These are phyloP conservation scores for Percopsis transmontana DNA, from an alignment of 2,113 vertebrate species.

Conservation along the genomic window DNA sequence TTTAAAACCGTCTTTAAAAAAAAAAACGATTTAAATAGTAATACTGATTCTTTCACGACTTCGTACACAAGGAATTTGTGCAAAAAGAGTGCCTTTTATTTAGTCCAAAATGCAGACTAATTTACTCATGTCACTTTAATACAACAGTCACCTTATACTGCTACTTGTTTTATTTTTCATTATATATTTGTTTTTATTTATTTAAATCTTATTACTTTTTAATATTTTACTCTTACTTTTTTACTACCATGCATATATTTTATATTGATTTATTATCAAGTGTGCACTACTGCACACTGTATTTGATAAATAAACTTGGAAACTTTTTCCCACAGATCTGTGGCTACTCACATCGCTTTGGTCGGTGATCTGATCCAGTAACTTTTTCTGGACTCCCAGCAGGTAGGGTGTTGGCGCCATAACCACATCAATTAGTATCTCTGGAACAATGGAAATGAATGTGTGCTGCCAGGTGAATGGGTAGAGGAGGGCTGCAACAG, in stretches of 20 bases:
- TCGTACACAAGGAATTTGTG: not conserved
- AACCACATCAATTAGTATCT: conserved; percentile 89
- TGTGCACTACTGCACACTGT: not conserved
- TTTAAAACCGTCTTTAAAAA: not conserved
- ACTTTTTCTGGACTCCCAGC: conserved; percentile 88
- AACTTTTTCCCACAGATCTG: too few relatives aligned
- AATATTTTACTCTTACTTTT: too few relatives aligned
- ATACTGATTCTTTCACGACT: not conserved
- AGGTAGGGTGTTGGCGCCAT: conserved; percentile 95
- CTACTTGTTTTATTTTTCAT: too few relatives aligned
- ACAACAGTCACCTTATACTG: too few relatives aligned
- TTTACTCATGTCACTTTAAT: too few relatives aligned
- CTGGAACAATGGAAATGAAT: conserved; percentile 91
- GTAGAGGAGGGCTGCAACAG: conserved; percentile 89
- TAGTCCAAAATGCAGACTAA: not conserved
- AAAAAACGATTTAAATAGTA: not conserved
- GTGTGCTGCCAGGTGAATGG: conserved; percentile 98
- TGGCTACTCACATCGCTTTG: conserved; percentile 75
- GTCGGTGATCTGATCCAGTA: conserved; percentile 80
- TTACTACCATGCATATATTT: too few relatives aligned
- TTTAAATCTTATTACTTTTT: too few relatives aligned
- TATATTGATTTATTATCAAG: too few relatives aligned
- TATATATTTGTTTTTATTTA: too few relatives aligned
- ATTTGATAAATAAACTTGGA: not conserved
- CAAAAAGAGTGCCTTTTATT: not conserved